A percentile compares a stretch with the other conserved stretches of the same genome.
These are phyloP conservation scores for Synodontis membranacea DNA, from an alignment of 2,113 vertebrate genomes.

Conservation along the genomic window DNA sequence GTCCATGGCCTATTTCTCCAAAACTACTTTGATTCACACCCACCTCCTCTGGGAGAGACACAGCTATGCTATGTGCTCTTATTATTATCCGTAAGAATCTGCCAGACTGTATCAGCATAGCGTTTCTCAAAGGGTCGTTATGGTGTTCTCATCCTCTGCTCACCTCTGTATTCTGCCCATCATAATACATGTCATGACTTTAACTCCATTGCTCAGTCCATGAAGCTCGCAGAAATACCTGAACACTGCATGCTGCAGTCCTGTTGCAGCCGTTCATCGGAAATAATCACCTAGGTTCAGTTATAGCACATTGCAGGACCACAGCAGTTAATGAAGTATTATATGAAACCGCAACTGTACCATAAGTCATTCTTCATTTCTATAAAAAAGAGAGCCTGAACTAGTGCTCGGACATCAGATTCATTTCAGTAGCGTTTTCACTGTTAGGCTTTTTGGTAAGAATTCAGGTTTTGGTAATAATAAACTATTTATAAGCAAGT, in stretches of 20 bases:
- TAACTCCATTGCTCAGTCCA: not conserved
- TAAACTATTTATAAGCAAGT: not conserved
- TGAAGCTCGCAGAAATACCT: conserved; percentile 6
- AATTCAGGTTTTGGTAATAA: not conserved
- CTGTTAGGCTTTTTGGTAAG: not conserved
- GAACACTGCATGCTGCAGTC: not conserved
- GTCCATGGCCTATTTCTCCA: conserved; percentile 59
- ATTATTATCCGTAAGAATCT: conserved; percentile 47
- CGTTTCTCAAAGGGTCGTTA: conserved; percentile 36
- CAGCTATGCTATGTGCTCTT: conserved; percentile 28
- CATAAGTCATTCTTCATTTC: conserved; percentile 21
- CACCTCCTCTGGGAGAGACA: conserved; percentile 45
- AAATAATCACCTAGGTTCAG: not conserved
- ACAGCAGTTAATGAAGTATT: conserved; percentile 26
- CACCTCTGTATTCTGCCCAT: conserved; percentile 32
- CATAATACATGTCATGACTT: conserved; percentile 21
- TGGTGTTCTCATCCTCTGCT: conserved; percentile 28
- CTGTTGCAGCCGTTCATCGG: not conserved
- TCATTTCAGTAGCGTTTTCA: not conserved
- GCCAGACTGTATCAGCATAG: conserved; percentile 40
- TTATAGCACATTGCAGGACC: conserved; percentile 22
- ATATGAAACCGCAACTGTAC: conserved; percentile 26
- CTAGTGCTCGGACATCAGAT: not conserved
- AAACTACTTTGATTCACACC: conserved; percentile 55
- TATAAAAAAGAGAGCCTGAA: conserved; percentile 3